Evolutionary conservation across 1,140 invertebrate genomes (phyloP), one percentile per base, ranked within the genome.

Genomic region (Ditylenchus dipsaci): DNA sequence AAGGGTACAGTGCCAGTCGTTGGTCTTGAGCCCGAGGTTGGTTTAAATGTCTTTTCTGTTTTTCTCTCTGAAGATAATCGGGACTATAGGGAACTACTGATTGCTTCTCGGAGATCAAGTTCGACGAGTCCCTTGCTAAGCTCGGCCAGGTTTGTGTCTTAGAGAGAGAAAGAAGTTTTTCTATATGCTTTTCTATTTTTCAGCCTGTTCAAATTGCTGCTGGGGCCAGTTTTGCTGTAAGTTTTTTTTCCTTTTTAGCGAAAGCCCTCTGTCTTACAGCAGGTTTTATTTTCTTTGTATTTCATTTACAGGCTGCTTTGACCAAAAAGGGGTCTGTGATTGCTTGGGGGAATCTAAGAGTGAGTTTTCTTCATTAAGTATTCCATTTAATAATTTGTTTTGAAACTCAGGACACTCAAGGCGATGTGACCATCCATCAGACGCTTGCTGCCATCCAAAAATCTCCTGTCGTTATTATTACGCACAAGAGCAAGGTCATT

Each of bases 1-100:
- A 82, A 82, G 57, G 79, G 79, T 7, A 81, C 80, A 17, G 80
- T 81, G 23, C 79, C 79, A 19, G 78, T 79, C 0, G 64, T 76
- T 58, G 80, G 71, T 49, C 73, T 81, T 19, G 79, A 80, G 58
- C 19, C 49, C 1, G 79, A 82, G 67, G 79, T 38, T 38, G 3
- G 33, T 38, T 11, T 38, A 3, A n/a, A 38, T 11, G 33, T 11
- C 33, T 3, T 38, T 38, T 38, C 33, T 38, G 33, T 38, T 38
- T 38, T 5, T 38, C 11, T 38, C 33, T n/a, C n/a, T n/a, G n/a
- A n/a, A n/a, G n/a, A n/a, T n/a, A n/a, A n/a, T n/a, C n/a, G n/a
- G n/a, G n/a, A n/a, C n/a, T n/a, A n/a, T n/a, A 38, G 33, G 33
- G 33, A 11, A 38, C 33, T 38, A 38, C 33, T 38, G 33, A 38